Base-by-base conservation (phyloP, 1,140 invertebrate genomes). In the Stegodyphus mimosarum region DNA sequence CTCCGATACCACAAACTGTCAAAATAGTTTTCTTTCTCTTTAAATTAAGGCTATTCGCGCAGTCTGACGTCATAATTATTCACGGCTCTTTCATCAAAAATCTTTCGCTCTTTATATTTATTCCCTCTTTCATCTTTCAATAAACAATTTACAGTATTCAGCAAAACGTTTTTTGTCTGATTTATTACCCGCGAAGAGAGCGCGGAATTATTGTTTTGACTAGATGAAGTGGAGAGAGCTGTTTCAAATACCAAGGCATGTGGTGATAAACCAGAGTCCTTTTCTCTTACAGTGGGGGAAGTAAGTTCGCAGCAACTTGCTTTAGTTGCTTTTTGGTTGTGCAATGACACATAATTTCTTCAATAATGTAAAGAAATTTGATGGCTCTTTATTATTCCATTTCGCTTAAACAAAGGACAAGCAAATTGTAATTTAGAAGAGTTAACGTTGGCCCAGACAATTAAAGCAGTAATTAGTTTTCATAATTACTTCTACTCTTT, bases 11-110 rank as follows among this genome's bases (percentile, higher is more conserved):
- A 51, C 1, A 49, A 17, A 77, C 33, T 49, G 60, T 52, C 3
- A 77, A 60, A 51, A 66, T 64, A 15, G 17, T n/a, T 51, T 51
- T 77, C 55, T 66, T 11, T 77, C n/a, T 66, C 60, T 66, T 51
- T 7, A 77, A 7, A n/a, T 18, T 7, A 7, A 49, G 15, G 11
- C 53, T 10, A 49, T 63, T 9, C n/a, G 60, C 60, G 0, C 6
- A 52, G 15, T n/a, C n/a, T 1, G 17, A 11, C 6, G n/a, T 33
- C 5, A 63, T 53, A 63, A 64, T n/a, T 53, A 48, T 7, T 53
- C 33, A 53, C 1, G 6, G n/a, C 10, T 5, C 5, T 7, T n/a
- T n/a, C 0, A 73, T 73, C 71, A 4, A 73, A 73, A 60, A 60
- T 5, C 55, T 1, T 5, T 15, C 55, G 55, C 55, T 1, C 55